Conservation (phyloP, 2,113 vertebrate species). For the Pituophis catenifer region DNA sequence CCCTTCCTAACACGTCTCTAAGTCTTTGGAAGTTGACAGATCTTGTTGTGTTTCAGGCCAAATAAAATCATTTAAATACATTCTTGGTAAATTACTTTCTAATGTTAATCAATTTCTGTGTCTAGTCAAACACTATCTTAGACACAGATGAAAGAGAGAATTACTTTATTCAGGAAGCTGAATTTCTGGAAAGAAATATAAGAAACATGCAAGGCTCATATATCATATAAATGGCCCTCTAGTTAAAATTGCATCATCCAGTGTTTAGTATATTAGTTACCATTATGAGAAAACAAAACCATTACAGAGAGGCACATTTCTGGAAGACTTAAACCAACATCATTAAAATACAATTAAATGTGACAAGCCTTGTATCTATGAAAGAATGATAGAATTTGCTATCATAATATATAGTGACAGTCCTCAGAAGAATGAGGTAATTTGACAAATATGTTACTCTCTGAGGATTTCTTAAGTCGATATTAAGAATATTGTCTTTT, state of each 20-base stretch:
- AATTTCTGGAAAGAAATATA: background rate
- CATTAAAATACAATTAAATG: background rate
- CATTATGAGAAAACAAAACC: background rate
- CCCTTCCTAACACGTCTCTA: background rate
- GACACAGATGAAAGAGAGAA: background rate
- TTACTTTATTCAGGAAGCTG: background rate
- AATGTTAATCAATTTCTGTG: background rate
- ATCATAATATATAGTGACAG: background rate
- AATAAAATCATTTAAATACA: background rate
- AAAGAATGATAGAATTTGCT: background rate
- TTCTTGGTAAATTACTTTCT: background rate
- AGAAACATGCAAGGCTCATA: background rate
- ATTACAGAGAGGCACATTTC: background rate
- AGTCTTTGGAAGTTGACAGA: background rate
- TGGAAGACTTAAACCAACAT: background rate
- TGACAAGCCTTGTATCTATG: background rate
- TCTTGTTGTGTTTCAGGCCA: background rate
- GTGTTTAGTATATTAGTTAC: background rate
- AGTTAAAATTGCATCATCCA: background rate
- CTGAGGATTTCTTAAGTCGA: background rate
- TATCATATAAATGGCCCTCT: background rate
- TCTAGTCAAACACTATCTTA: background rate
- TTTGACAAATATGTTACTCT: slow-evolving; percentile 1
- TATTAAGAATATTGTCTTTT: background rate
- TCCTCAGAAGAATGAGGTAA: background rate